These are phyloP conservation scores for Dicerorhinus sumatrensis DNA, from an alignment of 2,113 vertebrate genomes.

Conservation along the genomic window DNA sequence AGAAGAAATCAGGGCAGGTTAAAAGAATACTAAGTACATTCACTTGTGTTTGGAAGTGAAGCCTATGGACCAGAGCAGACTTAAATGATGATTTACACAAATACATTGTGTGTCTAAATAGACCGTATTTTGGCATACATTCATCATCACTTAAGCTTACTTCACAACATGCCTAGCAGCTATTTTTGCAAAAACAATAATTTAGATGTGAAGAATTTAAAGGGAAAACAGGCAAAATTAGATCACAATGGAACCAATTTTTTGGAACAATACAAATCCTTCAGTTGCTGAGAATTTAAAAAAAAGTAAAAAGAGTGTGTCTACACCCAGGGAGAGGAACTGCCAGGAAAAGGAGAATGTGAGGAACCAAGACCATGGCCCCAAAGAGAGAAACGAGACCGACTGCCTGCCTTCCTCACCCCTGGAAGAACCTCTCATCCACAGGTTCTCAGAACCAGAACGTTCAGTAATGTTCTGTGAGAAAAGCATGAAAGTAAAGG, in stretches of 20 bases:
- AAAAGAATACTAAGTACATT: constrained; percentile 5
- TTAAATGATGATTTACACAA: constrained; percentile 76
- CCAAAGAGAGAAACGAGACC: neutral
- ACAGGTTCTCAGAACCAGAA: neutral
- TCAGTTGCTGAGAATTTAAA: constrained; percentile 8
- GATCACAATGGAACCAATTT: constrained; percentile 50
- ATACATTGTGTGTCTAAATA: constrained; percentile 71
- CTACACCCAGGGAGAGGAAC: neutral
- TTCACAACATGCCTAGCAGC: constrained; percentile 78
- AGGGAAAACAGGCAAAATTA: constrained; percentile 58
- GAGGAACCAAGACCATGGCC: neutral
- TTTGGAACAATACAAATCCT: constrained; percentile 62
- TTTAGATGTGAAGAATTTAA: constrained; percentile 65
- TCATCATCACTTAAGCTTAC: constrained; percentile 74
- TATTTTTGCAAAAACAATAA: constrained; percentile 72
- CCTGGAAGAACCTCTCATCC: neutral
- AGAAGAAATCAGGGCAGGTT: neutral
- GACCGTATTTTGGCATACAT: constrained; percentile 73
- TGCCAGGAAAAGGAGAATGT: neutral
- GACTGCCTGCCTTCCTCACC: neutral
- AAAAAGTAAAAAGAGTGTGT: neutral
- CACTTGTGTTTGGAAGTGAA: neutral
- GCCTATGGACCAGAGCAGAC: constrained; percentile 31
- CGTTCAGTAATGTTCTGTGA: neutral
- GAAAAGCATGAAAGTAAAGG: neutral